phyloP scores from a whole-genome alignment of 2,888 invertebrate genomes.

The Tigriopus californicus region DNA sequence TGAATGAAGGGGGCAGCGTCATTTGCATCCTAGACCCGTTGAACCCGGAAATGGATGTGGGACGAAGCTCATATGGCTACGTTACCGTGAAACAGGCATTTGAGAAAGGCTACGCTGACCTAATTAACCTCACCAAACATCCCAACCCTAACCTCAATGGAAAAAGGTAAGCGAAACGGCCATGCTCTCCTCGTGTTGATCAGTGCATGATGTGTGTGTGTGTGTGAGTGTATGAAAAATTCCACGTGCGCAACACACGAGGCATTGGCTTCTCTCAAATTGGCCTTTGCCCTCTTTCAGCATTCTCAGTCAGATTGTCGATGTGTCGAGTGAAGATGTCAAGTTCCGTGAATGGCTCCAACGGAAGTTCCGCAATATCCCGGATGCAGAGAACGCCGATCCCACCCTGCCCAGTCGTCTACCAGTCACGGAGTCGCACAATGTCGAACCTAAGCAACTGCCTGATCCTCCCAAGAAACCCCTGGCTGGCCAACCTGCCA shows the following conservation, averaged over 20 bases:
- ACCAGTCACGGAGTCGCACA: not conserved
- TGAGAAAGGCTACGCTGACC: constrained; percentile 62
- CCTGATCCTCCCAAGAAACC: not conserved
- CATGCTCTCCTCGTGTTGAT: not conserved
- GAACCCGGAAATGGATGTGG: constrained; percentile 89
- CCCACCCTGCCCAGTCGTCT: not conserved
- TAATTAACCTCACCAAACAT: constrained; percentile 41
- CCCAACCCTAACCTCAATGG: constrained; percentile 30
- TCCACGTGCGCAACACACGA: not conserved
- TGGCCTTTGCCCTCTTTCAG: not conserved
- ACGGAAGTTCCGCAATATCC: not conserved
- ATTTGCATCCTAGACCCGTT: constrained; percentile 84
- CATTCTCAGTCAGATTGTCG: constrained; percentile 9
- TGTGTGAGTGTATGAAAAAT: not conserved
- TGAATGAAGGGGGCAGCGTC: not conserved
- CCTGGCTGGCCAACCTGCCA: not conserved
- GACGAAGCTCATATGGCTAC: constrained; percentile 86
- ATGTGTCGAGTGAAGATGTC: not conserved
- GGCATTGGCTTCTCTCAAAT: not conserved
- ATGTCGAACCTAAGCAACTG: constrained; percentile 8
- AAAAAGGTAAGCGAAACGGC: constrained; percentile 15
- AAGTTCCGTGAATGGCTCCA: constrained; percentile 1
- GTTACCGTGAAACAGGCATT: constrained; percentile 80
- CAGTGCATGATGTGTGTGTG: too few relatives aligned
- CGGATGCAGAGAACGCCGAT: not conserved